A percentile compares a stretch with the other conserved stretches of the same genome.
Conservation (phyloP, 2,113 vertebrate species). For the Clarias batrachus region DNA sequence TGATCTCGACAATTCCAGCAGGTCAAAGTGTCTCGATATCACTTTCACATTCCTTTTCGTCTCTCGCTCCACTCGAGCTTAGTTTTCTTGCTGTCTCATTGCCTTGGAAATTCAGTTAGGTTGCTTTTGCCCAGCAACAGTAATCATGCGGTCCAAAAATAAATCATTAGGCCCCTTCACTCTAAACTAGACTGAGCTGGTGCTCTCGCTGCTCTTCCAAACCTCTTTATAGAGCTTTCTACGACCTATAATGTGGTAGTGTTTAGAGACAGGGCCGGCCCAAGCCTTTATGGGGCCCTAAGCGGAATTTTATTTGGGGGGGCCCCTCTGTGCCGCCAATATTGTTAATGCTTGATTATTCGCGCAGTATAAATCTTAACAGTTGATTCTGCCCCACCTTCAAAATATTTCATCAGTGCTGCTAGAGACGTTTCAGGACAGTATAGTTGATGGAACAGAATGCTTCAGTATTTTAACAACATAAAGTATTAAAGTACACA, state of each 20-base stretch:
- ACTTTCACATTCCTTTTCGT: constrained; percentile 30
- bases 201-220: background rate
- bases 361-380: no score
- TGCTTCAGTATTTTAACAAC: no score
- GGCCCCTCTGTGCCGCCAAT: no score
- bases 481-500: no score
- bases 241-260: constrained; percentile 28
- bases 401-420: no score
- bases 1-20: constrained; percentile 11
- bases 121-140: constrained; percentile 64
- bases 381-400: no score
- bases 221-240: background rate
- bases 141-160: constrained; percentile 62
- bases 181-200: constrained; percentile 55
- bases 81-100: constrained; percentile 49
- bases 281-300: no score
- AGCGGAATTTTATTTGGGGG: no score
- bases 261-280: background rate
- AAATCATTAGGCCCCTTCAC: constrained; percentile 54
- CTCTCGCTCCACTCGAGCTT: constrained; percentile 34
- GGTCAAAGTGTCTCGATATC: constrained; percentile 40
- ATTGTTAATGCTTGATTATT: no score
- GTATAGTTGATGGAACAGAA: no score
- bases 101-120: constrained; percentile 36
- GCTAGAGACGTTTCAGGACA: no score